phyloP scores from a whole-genome alignment of 2,888 invertebrate species.

The Protophormia terraenovae region DNA sequence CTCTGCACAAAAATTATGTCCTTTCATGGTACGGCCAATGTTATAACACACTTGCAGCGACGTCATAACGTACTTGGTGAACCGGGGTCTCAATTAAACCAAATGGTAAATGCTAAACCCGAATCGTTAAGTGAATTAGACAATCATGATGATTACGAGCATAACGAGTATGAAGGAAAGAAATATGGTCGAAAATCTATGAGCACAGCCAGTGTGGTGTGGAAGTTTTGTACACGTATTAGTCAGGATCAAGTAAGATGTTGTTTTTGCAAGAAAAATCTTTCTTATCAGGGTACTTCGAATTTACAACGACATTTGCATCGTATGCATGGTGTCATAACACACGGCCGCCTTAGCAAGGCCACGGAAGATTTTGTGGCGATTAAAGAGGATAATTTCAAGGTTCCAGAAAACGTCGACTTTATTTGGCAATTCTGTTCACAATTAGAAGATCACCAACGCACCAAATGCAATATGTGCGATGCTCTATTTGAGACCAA shows the following conservation, averaged over 20 bases:
- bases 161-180: slow-evolving; percentile 39
- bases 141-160: slow-evolving; percentile 42
- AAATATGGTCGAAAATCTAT: slow-evolving; percentile 57
- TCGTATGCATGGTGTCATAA: slow-evolving; percentile 75
- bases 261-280: slow-evolving; percentile 73
- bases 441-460: slow-evolving; percentile 50
- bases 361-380: slow-evolving; percentile 54
- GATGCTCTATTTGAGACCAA: slow-evolving; percentile 70
- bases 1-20: slow-evolving; percentile 74
- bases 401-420: slow-evolving; percentile 53
- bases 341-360: slow-evolving; percentile 65
- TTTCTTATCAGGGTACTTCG: slow-evolving; percentile 76
- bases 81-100: slow-evolving; percentile 51
- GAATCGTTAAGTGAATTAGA: slow-evolving; percentile 44
- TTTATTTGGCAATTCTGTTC: slow-evolving; percentile 71
- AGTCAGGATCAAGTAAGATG: slow-evolving; percentile 73
- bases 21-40: slow-evolving; percentile 76
- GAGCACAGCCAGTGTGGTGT: slow-evolving; percentile 71
- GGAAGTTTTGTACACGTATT: slow-evolving; percentile 74
- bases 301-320: slow-evolving; percentile 75
- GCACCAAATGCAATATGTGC: slow-evolving; percentile 74
- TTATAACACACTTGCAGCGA: slow-evolving; percentile 75
- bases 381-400: slow-evolving; percentile 43
- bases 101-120: slow-evolving; percentile 57
- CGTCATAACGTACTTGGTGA: slow-evolving; percentile 72